Evolutionary conservation across 2,888 invertebrate genomes (phyloP), one percentile per base, ranked within the genome.

Genomic region (Ochropleura leucogaster): DNA sequence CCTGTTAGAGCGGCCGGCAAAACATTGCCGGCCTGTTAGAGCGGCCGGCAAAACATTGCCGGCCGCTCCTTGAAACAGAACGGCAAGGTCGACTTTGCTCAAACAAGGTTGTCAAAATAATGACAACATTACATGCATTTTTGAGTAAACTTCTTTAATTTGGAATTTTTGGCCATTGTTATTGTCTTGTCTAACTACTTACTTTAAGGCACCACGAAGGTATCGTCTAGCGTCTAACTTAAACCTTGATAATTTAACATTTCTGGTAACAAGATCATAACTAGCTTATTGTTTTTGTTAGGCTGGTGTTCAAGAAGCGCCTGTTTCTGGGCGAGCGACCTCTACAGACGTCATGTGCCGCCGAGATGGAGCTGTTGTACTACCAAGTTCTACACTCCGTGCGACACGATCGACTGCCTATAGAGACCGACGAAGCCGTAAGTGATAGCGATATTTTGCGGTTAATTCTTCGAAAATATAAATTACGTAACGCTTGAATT

Each of bases 341-440:
- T 69, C 92, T 96, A 80, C 94, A 96, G 89, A 96, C 97, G 76
- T 93, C 96, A 85, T 96, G 97, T 92, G 98, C 98, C 0, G 99
- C 99, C 0, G 99, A 99, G 93, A 99, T 99, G 95, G 99, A 99
- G 94, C 95, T 99, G 59, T 95, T 99, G 51, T 99, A 99, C 94
- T 99, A 99, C 96, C 99, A 99, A 95, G 98, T 99, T 68, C 95
- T 99, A 79, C 98, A 99, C 91, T 98, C 98, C 85, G 97, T 99
- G 77, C 97, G 99, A 72, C 98, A 98, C 85, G 99, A 99, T 96
- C 97, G 99, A 46, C 98, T 99, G 92, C 99, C 99, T 1, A 98
- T 99, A 68, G 98, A 99, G 68, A 98, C 99, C 89, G 98, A 99
- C 93, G 99, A 99, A 96, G 99, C 99, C 78, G 99, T 98, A 93